Conservation (phyloP, 1,140 invertebrate species). For the Anoplolepis gracilipes region DNA sequence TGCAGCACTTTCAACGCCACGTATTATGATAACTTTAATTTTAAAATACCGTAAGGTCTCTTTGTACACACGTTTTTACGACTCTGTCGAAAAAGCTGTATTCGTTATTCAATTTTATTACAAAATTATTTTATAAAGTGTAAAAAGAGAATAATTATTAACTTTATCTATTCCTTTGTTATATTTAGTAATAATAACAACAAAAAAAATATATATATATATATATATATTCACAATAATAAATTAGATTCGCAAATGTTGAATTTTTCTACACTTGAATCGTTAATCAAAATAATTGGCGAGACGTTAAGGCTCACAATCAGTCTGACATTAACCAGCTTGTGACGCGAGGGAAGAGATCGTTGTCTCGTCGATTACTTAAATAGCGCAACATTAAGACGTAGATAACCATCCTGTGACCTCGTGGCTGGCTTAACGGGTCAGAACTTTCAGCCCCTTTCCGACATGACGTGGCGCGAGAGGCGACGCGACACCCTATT, state of each 20-base stretch:
- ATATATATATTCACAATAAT: too few species aligned
- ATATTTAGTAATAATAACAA: too few species aligned
- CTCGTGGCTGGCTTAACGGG: slow-evolving; percentile 47
- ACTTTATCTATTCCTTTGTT: background rate
- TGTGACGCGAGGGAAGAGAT: slow-evolving; percentile 27
- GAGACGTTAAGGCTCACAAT: background rate
- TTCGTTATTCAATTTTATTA: slow-evolving; percentile 12
- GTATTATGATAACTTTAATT: slow-evolving; percentile 33
- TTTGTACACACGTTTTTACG: background rate
- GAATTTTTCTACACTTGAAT: background rate
- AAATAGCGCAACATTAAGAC: slow-evolving; percentile 58
- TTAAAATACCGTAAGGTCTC: slow-evolving; percentile 14
- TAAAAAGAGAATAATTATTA: background rate
- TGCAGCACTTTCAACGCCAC: slow-evolving; percentile 10
- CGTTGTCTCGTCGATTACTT: slow-evolving; percentile 54
- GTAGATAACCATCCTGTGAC: slow-evolving; percentile 48
- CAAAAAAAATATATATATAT: too few species aligned
- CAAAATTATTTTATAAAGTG: background rate
- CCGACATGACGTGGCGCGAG: slow-evolving; percentile 45
- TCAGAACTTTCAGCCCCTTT: slow-evolving; percentile 51
- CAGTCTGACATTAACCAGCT: slow-evolving; percentile 32
- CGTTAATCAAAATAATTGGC: slow-evolving; percentile 2
- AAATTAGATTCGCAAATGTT: too few species aligned
- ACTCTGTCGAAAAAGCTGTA: slow-evolving; percentile 5
- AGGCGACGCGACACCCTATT: slow-evolving; percentile 58